These are phyloP conservation scores for Gallirallus australis DNA, from an alignment of 2,797 vertebrate genomes.

Conservation along the genomic window DNA sequence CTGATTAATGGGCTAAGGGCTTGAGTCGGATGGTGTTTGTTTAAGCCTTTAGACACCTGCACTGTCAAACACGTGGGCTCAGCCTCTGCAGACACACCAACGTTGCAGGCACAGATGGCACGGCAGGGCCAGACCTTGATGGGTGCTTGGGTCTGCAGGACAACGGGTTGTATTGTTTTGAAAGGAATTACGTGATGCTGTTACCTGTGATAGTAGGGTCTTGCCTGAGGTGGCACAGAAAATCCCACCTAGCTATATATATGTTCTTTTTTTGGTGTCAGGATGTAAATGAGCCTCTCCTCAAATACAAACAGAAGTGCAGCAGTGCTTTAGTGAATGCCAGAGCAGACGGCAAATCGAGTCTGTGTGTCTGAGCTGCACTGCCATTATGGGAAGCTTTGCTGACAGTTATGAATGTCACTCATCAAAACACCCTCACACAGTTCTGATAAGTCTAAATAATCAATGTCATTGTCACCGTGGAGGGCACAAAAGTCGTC, in stretches of 20 bases:
- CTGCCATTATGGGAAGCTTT: neutral
- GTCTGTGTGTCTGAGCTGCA: neutral
- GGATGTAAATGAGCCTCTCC: neutral
- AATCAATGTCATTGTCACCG: conserved; percentile 2
- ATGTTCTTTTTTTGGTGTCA: neutral
- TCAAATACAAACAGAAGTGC: neutral
- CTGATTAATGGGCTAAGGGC: neutral
- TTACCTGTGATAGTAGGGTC: neutral
- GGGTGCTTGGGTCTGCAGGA: neutral
- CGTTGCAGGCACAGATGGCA: neutral
- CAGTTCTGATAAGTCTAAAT: neutral
- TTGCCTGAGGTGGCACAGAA: neutral
- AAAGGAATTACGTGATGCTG: neutral
- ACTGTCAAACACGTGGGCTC: rapidly evolving
- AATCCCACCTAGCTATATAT: neutral
- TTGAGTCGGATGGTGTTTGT: neutral
- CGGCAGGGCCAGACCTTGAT: neutral
- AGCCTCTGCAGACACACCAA: neutral
- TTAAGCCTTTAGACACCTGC: neutral
- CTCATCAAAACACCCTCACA: conserved; percentile 14
- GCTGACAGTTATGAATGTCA: conserved; percentile 26
- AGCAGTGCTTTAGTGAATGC: neutral
- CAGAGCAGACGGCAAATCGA: neutral
- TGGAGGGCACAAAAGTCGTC: neutral
- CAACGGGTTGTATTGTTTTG: rapidly evolving